Evolutionary conservation across 2,888 invertebrate species (phyloP), one percentile per base, ranked within the genome.

Genomic region (Eulithis testata): DNA sequence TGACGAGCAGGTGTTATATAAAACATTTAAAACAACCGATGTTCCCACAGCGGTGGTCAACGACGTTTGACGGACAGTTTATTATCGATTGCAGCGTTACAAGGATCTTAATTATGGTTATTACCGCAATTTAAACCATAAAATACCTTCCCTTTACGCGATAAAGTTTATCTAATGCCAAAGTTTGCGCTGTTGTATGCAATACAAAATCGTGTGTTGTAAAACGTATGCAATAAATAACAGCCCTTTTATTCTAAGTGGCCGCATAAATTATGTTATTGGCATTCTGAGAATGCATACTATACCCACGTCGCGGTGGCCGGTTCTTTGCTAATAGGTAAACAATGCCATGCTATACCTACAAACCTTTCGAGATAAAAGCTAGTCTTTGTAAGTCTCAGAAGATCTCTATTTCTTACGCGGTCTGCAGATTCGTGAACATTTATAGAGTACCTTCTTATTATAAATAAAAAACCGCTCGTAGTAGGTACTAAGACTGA

Each of bases 61-160:
- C 21, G 40, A 58, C n/a, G 21, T 21, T 21, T 21, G 21, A 21
- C 21, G 21, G 21, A 21, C 21, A 21, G 2, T 55, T 44, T 27
- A 45, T 14, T 51, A 40, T 51, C 55, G 54, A 56, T 21, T 56
- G 49, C 55, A 65, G 21, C 54, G 68, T 76, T 79, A 80, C 76
- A 69, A 81, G 80, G 71, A 77, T 76, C 72, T 81, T 40, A 40
- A 82, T 81, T 77, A 76, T 74, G 65, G 76, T 77, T 75, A 82
- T 81, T 81, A 81, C 72, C 0, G 9, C 8, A 40, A 40, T 40
- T 40, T 40, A 40, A 31, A 31, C 6, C 31, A 31, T 31, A 31
- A 31, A 31, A 6, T 31, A 31, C 31, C 31, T 31, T 31, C 1
- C 31, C 6, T 31, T 31, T 40, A 40, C 11, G 21, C 14, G 36